phyloP scores from a whole-genome alignment of 2,797 vertebrate species.

The Sebastes aleutianus region DNA sequence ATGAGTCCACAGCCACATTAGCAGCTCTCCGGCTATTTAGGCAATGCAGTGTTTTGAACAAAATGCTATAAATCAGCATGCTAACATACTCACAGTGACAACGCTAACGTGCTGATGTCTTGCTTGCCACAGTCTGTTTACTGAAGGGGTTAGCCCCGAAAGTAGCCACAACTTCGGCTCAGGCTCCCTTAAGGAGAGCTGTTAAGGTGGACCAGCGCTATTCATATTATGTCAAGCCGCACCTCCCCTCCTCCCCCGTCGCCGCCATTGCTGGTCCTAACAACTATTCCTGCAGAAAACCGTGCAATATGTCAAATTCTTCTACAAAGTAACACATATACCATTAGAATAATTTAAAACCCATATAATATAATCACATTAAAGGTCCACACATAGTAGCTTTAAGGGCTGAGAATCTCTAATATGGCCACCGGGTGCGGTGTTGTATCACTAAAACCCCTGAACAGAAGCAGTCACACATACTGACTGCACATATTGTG shows the following conservation, averaged over 20 bases:
- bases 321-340: background rate
- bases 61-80: too few species aligned
- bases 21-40: background rate
- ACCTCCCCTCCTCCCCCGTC: too few species aligned
- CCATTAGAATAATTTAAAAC: too few species aligned
- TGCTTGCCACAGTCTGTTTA: too few species aligned
- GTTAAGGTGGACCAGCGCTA: too few species aligned
- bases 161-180: too few species aligned
- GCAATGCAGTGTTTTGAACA: background rate
- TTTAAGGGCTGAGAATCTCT: background rate
- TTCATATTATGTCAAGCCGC: too few species aligned
- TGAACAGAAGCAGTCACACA: background rate
- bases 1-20: background rate
- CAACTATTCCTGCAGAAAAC: too few species aligned
- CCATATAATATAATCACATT: background rate
- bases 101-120: too few species aligned
- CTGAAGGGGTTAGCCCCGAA: too few species aligned
- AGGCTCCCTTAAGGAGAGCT: too few species aligned
- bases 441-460: background rate
- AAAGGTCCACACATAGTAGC: background rate
- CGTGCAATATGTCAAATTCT: background rate
- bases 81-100: too few species aligned
- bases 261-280: accelerated
- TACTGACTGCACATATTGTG: background rate
- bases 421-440: background rate